Evolutionary conservation across 2,113 vertebrate genomes (phyloP).

Genomic region (Patagioenas fasciata): DNA sequence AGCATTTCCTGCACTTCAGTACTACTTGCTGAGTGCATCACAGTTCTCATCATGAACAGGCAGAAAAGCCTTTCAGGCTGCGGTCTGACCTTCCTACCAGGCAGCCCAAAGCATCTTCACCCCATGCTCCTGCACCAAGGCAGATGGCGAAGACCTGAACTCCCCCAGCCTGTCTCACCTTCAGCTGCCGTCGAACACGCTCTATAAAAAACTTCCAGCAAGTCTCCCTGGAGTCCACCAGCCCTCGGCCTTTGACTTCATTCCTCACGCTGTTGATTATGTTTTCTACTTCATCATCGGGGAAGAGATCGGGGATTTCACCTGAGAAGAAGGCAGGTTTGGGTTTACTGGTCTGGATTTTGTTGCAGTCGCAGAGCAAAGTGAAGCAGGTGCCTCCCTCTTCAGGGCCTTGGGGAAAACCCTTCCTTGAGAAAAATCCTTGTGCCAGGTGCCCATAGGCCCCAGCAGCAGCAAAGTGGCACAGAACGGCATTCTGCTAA

Average conservation of each 20-base stretch:
- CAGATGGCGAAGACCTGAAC: fast-evolving
- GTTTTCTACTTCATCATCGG: constrained; percentile 90
- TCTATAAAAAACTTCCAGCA: constrained; percentile 98
- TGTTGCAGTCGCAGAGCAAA: not conserved
- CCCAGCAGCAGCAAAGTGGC: not conserved
- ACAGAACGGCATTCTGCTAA: not conserved
- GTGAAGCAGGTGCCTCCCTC: not conserved
- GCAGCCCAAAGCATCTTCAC: not conserved
- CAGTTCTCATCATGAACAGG: not conserved
- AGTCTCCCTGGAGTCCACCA: constrained; percentile 86
- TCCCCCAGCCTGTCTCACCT: constrained; percentile 76
- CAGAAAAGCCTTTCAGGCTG: not conserved
- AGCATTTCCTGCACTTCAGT: too few species aligned
- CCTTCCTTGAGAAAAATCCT: not conserved
- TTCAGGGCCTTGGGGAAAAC: not conserved
- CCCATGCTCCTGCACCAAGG: fast-evolving
- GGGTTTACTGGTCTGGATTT: not conserved
- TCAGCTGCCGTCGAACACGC: constrained; percentile 85
- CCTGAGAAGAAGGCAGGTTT: constrained; percentile 65
- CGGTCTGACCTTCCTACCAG: not conserved
- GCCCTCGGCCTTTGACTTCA: constrained; percentile 84
- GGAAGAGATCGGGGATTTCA: constrained; percentile 93
- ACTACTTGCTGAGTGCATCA: not conserved
- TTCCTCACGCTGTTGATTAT: constrained; percentile 84
- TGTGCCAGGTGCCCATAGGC: fast-evolving